Percentiles rank a stretch among this genome's conserved stretches.
phyloP scores from a whole-genome alignment of 2,113 vertebrate genomes.

The Campylomormyrus tamandua region DNA sequence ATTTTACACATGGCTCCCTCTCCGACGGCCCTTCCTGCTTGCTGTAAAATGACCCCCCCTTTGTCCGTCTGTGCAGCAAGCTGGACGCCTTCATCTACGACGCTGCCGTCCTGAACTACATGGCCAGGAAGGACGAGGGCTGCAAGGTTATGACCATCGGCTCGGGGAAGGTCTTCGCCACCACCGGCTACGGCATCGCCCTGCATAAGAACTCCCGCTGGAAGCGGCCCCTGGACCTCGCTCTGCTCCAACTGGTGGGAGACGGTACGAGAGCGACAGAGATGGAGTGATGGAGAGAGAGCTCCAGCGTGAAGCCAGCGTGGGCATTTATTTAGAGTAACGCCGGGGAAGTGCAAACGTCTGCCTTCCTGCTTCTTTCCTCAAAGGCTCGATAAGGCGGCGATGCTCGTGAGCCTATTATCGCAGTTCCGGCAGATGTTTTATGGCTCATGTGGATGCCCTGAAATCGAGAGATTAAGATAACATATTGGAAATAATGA shows the following conservation, averaged over 20 bases:
- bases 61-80: constrained; percentile 61
- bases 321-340: not conserved
- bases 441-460: constrained; percentile 8
- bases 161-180: constrained; percentile 88
- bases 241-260: constrained; percentile 83
- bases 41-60: constrained; percentile 15
- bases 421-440: constrained; percentile 3
- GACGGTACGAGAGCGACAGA: constrained; percentile 65
- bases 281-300: constrained; percentile 20
- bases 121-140: constrained; percentile 89
- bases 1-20: constrained; percentile 39
- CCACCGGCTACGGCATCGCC: constrained; percentile 86
- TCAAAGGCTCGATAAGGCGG: constrained; percentile 8
- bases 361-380: not conserved
- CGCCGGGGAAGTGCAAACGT: not conserved
- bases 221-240: constrained; percentile 85
- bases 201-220: constrained; percentile 87
- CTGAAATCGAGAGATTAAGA: constrained; percentile 7
- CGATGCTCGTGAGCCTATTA: not conserved
- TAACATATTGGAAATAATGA: constrained; percentile 17
- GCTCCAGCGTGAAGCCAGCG: constrained; percentile 11
- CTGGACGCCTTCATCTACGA: constrained; percentile 92
- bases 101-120: constrained; percentile 87
- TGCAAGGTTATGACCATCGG: constrained; percentile 93
- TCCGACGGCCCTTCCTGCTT: not conserved